Evolutionary conservation across 2,888 invertebrate genomes (phyloP), one percentile per base, ranked within the genome.

Genomic region (Ophion obscuratus): DNA sequence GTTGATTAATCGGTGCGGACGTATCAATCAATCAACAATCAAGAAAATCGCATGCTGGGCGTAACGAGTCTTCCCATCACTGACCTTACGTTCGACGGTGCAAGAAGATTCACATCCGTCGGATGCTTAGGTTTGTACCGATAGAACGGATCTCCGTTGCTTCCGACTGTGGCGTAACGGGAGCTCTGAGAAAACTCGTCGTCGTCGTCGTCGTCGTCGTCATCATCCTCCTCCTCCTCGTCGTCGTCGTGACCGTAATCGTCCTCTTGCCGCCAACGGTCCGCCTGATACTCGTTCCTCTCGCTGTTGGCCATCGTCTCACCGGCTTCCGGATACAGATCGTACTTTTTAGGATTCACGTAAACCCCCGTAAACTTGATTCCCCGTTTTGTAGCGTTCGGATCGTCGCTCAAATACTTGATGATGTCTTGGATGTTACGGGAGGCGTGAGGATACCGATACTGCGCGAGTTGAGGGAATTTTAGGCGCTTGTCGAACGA

Each of bases 91-190:
- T 94, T 93, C 0, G 92, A 90, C 62, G 96, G 95, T 3, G 97
- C 97, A 88, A 97, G 91, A 62, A 97, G 94, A 94, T 97, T 97
- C 0, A 97, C 95, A 81, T 97, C 97, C 57, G 96, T 96, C 0
- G 97, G 97, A 87, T 96, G 96, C 83, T 96, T 96, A 0, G 97
- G 97, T 91, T 97, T 97, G 90, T 95, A 97, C 2, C 95, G 95
- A 91, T 96, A 96, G 87, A 97, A 95, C 24, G 97, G 97, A 92
- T 97, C 97, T 80, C 93, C 92, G 70, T 94, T 92, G 81, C 94
- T 92, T 81, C 95, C 91, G 31, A 90, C 83, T 11, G 91, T 86
- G 0, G 92, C 87, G 82, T 91, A 91, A 4, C 92, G 91, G 9
- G 91, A 85, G 53, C 86, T 89, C 14, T 94, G 93, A 1, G 78